Evolutionary conservation across 1,140 invertebrate species (phyloP).

Genomic region (Pseudobourletiella spinata): DNA sequence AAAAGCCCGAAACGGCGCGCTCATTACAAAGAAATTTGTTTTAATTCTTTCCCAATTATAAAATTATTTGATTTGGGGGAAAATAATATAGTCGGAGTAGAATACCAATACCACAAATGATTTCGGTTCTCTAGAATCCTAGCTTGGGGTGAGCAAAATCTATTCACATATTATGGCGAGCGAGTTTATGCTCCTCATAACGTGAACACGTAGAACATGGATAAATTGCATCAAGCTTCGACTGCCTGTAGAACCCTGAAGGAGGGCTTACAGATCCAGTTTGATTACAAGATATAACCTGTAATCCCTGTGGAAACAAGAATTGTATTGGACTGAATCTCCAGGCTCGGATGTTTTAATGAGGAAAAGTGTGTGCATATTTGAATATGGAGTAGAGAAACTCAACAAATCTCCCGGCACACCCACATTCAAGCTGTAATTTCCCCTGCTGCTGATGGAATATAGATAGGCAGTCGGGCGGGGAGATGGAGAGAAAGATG

Average conservation of each 20-base stretch:
- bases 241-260: too few species aligned
- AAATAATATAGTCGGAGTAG: too few species aligned
- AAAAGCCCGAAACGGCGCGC: too few species aligned
- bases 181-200: neutral
- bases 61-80: too few species aligned
- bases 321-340: neutral
- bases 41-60: too few species aligned
- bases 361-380: neutral
- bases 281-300: neutral
- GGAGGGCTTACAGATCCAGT: neutral
- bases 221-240: too few species aligned
- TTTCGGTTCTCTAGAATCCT: neutral
- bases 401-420: neutral
- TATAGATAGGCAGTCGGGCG: neutral
- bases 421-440: neutral
- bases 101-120: neutral
- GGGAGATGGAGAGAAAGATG: slow-evolving; percentile 2
- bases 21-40: too few species aligned
- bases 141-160: neutral
- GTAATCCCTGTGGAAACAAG: neutral
- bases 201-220: neutral
- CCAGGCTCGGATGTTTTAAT: neutral
- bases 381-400: neutral
- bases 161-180: too few species aligned
- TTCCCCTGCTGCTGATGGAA: neutral